These are phyloP conservation scores for Hanleya hanleyi DNA, from an alignment of 2,888 invertebrate species.

Conservation along the genomic window DNA sequence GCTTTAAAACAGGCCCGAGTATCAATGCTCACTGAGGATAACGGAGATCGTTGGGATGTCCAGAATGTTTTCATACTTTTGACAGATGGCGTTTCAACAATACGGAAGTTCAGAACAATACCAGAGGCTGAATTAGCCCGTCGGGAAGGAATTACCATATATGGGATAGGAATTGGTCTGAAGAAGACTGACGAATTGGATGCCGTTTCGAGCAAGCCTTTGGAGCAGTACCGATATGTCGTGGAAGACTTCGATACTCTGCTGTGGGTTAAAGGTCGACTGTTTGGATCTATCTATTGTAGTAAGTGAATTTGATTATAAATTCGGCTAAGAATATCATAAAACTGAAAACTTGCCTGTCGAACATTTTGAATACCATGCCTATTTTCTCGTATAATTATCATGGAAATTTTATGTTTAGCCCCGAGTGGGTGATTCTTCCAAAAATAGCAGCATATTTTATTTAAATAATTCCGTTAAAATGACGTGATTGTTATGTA, in stretches of 20 bases:
- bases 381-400: too few relatives aligned
- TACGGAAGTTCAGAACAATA: neutral
- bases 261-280: too few relatives aligned
- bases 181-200: neutral
- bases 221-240: neutral
- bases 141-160: neutral
- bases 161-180: neutral
- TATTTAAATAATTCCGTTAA: too few relatives aligned
- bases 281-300: too few relatives aligned
- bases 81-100: conserved; percentile 10
- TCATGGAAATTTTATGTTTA: too few relatives aligned
- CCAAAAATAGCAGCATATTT: too few relatives aligned
- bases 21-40: conserved; percentile 45
- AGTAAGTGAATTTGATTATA: too few relatives aligned
- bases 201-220: neutral
- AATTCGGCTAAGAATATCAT: too few relatives aligned
- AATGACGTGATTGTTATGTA: too few relatives aligned
- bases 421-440: too few relatives aligned
- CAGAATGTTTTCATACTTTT: conserved; percentile 13
- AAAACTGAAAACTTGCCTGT: too few relatives aligned
- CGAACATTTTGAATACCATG: too few relatives aligned
- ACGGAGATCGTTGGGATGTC: conserved; percentile 59
- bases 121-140: neutral
- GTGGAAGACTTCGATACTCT: neutral
- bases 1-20: conserved; percentile 50